Conservation (phyloP, 2,888 invertebrate species). For the Habrosyne pyritoides region DNA sequence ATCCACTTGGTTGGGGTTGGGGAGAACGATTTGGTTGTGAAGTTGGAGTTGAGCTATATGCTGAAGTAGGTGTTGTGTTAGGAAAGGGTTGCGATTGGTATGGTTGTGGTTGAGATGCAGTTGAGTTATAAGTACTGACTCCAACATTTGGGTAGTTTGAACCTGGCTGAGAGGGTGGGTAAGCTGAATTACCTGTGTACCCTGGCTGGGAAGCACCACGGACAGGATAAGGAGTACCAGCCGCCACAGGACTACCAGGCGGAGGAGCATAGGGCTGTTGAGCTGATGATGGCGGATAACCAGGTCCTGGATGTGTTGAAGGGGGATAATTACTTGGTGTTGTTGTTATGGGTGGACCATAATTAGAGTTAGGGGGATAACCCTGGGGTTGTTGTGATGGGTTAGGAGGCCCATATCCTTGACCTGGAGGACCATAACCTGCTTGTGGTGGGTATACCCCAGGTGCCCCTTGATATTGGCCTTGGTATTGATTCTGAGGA, state of each 20-base stretch:
- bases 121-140: conserved; percentile 76
- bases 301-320: conserved; percentile 74
- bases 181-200: conserved; percentile 75
- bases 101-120: conserved; percentile 74
- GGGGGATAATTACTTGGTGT: conserved; percentile 84
- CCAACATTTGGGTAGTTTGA: conserved; percentile 77
- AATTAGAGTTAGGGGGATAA: conserved; percentile 85
- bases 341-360: conserved; percentile 85
- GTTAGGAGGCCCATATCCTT: conserved; percentile 86
- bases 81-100: conserved; percentile 80
- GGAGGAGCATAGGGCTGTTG: conserved; percentile 80
- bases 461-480: conserved; percentile 82
- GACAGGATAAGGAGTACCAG: conserved; percentile 74
- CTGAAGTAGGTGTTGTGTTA: conserved; percentile 77
- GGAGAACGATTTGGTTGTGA: conserved; percentile 82
- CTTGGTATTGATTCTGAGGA: conserved; percentile 87
- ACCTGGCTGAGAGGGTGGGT: conserved; percentile 73
- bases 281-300: conserved; percentile 72
- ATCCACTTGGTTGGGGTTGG: conserved; percentile 82
- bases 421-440: conserved; percentile 86
- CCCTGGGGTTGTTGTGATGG: conserved; percentile 85
- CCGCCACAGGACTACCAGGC: conserved; percentile 71
- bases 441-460: conserved; percentile 87
- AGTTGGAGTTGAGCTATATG: conserved; percentile 80
- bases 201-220: conserved; percentile 71